Evolutionary conservation across 1,140 invertebrate genomes (phyloP), one percentile per base, ranked within the genome.

Genomic region (Pseudobourletiella spinata): DNA sequence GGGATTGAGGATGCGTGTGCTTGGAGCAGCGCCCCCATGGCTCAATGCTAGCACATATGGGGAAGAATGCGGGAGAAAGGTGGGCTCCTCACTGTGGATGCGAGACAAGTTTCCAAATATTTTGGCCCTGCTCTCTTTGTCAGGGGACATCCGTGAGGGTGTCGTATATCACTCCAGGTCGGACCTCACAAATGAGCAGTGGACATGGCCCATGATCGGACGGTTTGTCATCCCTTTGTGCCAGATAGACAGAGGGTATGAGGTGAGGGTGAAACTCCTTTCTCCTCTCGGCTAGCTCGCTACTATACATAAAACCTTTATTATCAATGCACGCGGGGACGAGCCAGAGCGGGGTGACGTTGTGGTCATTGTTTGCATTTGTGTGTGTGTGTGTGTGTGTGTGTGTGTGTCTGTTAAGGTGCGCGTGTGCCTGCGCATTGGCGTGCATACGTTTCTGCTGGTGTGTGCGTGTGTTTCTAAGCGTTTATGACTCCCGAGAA

Each of bases 191-290:
- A 61, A 65, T 60, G 63, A 65, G 42, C 51, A 65, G 64, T 65
- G 64, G 64, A 65, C 64, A 60, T 61, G 64, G 59, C 30, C 64
- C 64, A 65, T 65, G 59, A 65, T 61, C 39, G 59, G 39, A 65
- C 55, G 58, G 64, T 65, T 65, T 65, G 64, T 65, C 64, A 65
- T 61, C 39, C 29, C 39, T 56, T 62, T 62, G 58, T 62, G 50
- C 50, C 15, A 18, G 6, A 48, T 8, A 48, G 4, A 48, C 11
- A 18, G 20, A n/a, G n/a, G n/a, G n/a, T n/a, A n/a, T n/a, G n/a
- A n/a, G n/a, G n/a, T n/a, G 4, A 48, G 6, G 22, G 11, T 8
- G 44, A 48, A 22, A 48, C 44, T 11, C 18, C 20, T 4, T 48
- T 22, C 22, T 22, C 20, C 44, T 48, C 6, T 11, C 20, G 35